Conservation (phyloP, 2,113 vertebrate species). For the Sturnus vulgaris region DNA sequence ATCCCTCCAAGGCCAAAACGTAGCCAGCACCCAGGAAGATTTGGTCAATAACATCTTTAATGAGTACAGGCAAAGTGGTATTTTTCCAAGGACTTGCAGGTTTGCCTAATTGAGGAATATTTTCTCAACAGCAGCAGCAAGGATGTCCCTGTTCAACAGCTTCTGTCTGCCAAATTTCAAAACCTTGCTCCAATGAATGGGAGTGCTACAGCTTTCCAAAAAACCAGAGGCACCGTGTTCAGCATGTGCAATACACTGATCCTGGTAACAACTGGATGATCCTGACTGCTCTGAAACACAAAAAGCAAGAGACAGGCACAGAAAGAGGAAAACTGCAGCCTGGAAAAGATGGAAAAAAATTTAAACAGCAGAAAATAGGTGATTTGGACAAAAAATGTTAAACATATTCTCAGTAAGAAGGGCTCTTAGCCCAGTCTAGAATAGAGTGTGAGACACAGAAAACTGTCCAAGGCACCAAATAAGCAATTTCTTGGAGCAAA, state of each 20-base stretch:
- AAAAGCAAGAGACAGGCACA: background rate
- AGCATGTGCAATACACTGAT: background rate
- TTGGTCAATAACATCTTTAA: background rate
- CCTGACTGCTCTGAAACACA: background rate
- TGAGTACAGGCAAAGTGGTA: background rate
- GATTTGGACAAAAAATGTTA: background rate
- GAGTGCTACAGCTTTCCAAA: background rate
- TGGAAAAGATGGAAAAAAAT: background rate
- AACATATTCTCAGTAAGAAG: background rate
- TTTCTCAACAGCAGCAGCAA: background rate
- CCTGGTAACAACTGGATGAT: background rate
- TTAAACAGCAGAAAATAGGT: background rate
- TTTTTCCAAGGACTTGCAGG: background rate
- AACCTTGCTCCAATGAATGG: background rate
- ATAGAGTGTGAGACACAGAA: background rate
- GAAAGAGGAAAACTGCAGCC: background rate
- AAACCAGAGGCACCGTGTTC: background rate
- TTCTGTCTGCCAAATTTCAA: background rate
- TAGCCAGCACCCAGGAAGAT: background rate
- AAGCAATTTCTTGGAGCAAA: background rate
- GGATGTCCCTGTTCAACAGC: background rate
- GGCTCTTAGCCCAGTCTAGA: background rate
- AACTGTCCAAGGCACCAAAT: background rate
- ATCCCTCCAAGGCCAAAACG: background rate
- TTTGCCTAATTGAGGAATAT: slow-evolving; percentile 1